Base-by-base conservation (phyloP, 2,888 invertebrate genomes). In the Synergus japonicus region DNA sequence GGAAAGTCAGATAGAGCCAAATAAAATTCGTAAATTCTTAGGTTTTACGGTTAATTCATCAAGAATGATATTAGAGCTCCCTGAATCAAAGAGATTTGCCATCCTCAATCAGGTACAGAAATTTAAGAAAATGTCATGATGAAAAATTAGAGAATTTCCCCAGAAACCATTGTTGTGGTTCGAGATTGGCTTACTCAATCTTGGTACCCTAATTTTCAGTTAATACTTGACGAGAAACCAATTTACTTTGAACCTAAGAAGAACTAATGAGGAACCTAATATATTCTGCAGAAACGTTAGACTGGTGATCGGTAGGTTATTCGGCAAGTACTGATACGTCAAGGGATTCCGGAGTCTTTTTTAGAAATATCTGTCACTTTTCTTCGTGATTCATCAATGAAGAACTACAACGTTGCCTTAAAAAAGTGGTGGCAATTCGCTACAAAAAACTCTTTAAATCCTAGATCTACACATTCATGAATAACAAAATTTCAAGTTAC, bases 241-340 rank as follows among this genome's bases (percentile, higher is more conserved):
- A 46, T 77, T 49, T 13, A 44, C 37, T 77, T 65, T 46, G 15
- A 65, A 15, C 65, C 65, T 29, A 22, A 37, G 12, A 12, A 37
- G 18, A 29, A 65, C 41, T 15, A 15, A 77, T 65, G 49, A 54
- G 15, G n/a, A 41, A 18, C 65, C 8, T 22, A 49, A 77, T 22
- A 10, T 37, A 8, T 37, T 65, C 12, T 67, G 58, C 15, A 67
- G 37, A 18, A 18, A 46, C 18, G 43, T 76, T 76, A 44, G 15
- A 43, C 64, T 76, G 64, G 64, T 76, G 76, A 44, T 44, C 60
- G 58, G 67, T 12, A 78, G 13, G 41, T 78, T 67, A 78, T 78
- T 67, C n/a, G 67, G 78, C 41, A 67, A 67, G 58, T 58, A 15
- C 44, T 58, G 13, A 58, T 49, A 18, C 58, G 18, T 43, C 12